Percentiles rank a stretch among this genome's conserved stretches.
Evolutionary conservation across 2,888 invertebrate species (phyloP).

Genomic region (Synanthedon myopaeformis): DNA sequence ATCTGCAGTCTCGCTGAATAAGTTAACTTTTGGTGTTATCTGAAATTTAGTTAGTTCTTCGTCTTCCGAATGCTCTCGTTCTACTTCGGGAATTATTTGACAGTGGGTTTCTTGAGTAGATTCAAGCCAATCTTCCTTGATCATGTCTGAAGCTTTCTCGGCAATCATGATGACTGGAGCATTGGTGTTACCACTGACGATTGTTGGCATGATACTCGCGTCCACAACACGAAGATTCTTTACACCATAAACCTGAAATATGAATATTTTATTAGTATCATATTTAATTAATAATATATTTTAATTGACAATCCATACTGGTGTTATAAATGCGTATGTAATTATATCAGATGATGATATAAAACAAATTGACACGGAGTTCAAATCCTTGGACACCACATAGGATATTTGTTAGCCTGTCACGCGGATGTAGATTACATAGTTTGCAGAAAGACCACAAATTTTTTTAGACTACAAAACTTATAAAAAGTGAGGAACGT

Average conservation of each 20-base stretch:
- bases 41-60: slow-evolving; percentile 14
- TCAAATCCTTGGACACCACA: too few species aligned
- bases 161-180: slow-evolving; percentile 88
- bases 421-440: too few species aligned
- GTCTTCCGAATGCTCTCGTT: slow-evolving; percentile 16
- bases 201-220: slow-evolving; percentile 85
- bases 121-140: slow-evolving; percentile 77
- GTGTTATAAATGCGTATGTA: too few species aligned
- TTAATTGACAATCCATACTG: too few species aligned
- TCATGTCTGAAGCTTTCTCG: slow-evolving; percentile 85
- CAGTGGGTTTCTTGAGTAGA: slow-evolving; percentile 8
- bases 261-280: not conserved
- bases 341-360: too few species aligned
- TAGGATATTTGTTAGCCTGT: too few species aligned
- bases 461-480: too few species aligned
- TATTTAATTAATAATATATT: too few species aligned
- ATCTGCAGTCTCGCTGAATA: slow-evolving; percentile 41
- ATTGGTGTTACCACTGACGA: slow-evolving; percentile 84
- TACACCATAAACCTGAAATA: slow-evolving; percentile 73
- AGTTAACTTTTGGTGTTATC: slow-evolving; percentile 11
- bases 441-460: too few species aligned
- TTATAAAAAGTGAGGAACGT: too few species aligned
- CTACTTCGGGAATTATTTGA: slow-evolving; percentile 3
- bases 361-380: too few species aligned
- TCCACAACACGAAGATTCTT: slow-evolving; percentile 80